Evolutionary conservation across 2,888 invertebrate species (phyloP).

Genomic region (Ptilodon capucinus): DNA sequence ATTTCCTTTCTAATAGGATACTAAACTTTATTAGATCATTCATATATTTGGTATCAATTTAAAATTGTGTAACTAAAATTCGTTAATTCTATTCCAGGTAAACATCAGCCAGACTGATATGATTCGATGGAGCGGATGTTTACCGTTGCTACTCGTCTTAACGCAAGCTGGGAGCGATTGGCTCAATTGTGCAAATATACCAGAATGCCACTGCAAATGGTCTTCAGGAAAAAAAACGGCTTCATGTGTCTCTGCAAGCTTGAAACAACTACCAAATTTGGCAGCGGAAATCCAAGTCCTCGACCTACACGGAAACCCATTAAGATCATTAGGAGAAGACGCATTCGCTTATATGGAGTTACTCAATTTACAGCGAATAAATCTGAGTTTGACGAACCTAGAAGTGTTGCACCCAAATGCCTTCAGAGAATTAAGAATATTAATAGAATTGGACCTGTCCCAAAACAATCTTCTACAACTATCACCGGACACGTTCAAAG

Average conservation of each 20-base stretch:
- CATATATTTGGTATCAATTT: too few relatives aligned
- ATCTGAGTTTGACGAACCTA: constrained; percentile 88
- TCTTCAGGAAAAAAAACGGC: constrained; percentile 95
- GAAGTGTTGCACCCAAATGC: constrained; percentile 89
- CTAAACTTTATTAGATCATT: too few relatives aligned
- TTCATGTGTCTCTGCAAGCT: constrained; percentile 89
- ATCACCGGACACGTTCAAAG: constrained; percentile 90
- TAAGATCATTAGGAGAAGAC: constrained; percentile 87
- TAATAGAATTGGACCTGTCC: constrained; percentile 93
- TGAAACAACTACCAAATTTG: constrained; percentile 86
- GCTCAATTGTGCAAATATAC: constrained; percentile 89
- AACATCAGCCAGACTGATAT: constrained; percentile 33
- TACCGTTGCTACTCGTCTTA: constrained; percentile 54
- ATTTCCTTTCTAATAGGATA: too few relatives aligned
- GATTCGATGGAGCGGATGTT: constrained; percentile 59
- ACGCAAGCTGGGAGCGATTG: constrained; percentile 84
- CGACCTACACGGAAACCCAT: constrained; percentile 90
- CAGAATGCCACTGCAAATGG: constrained; percentile 95
- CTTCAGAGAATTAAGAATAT: constrained; percentile 91
- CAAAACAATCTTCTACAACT: constrained; percentile 89
- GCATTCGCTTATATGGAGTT: constrained; percentile 91
- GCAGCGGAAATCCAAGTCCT: constrained; percentile 85
- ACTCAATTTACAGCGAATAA: constrained; percentile 92
- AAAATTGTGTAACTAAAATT: background rate
- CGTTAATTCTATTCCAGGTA: constrained; percentile 61